Evolutionary conservation across 2,888 invertebrate genomes (phyloP), one percentile per base, ranked within the genome.

Genomic region (Tenodera sinensis): DNA sequence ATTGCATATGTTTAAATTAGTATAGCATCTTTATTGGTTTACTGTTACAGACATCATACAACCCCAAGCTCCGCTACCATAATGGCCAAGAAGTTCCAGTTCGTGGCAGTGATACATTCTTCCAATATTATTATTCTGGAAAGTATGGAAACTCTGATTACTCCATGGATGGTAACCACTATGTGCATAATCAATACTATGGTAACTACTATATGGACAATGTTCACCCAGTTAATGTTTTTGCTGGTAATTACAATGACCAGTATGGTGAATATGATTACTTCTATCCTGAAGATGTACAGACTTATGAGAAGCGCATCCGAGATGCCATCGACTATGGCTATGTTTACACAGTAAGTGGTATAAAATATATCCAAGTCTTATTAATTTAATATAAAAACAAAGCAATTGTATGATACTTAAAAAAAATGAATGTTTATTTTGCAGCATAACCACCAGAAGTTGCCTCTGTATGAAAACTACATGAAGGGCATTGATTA

Each of bases 11-110:
- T 12, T 42, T 42, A 42, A 42, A 42, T 34, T 34, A 6, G 34
- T 6, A 34, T 42, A 12, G 9, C 42, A 25, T 20, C 4, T 20
- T 20, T 71, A 20, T 71, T 71, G 54, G 4, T 71, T 71, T 25
- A 1, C 3, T 71, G 25, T 88, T 89, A 2, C 87, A 90, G 90
- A 83, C 30, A 27, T 71, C 85, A 47, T 90, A 89, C 90, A 54
- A 84, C 83, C 90, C 90, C 28, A 28, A 34, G 12, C 93, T 95
- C 91, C 94, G 95, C 87, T 94, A 95, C 91, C 94, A 95, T 91
- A 95, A 96, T 91, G 96, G 96, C 89, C 92, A 94, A 88, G 94
- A 95, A 28, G 95, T 95, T 93, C 95, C 95, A 81, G 83, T 84
- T 47, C 89, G 90, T 28, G 90, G 89, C 4, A 87, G 85, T 28